Percentiles rank a stretch among this genome's conserved stretches.
These are phyloP conservation scores for Astropecten irregularis DNA, from an alignment of 53 echinoderm and acorn worm species.

Conservation along the genomic window DNA sequence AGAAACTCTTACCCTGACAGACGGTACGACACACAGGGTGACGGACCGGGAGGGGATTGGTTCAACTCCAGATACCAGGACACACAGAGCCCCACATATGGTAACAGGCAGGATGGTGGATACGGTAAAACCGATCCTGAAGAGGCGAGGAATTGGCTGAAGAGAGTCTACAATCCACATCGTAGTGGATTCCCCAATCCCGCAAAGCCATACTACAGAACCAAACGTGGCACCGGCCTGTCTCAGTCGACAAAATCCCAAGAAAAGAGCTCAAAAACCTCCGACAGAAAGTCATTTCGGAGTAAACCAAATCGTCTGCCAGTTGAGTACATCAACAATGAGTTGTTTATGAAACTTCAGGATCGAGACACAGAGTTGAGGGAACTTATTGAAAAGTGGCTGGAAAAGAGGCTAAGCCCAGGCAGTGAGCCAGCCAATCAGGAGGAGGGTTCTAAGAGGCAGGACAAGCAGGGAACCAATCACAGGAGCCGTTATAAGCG, in stretches of 20 bases:
- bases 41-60: not conserved
- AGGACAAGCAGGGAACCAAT: not conserved
- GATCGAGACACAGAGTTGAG: no score
- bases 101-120: not conserved
- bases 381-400: no score
- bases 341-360: not conserved
- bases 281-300: no score
- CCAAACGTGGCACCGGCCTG: no score
- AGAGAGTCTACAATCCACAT: not conserved
- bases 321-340: not conserved
- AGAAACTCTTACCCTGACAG: not conserved
- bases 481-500: conserved; percentile 21
- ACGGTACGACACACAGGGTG: not conserved
- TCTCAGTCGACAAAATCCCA: no score
- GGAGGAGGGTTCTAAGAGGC: not conserved
- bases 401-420: no score
- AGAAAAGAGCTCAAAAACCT: no score
- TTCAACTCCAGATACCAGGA: not conserved
- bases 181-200: not conserved
- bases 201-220: no score
- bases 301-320: no score
- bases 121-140: not conserved
- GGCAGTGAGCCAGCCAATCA: not conserved
- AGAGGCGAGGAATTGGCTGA: not conserved
- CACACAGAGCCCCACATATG: not conserved